Evolutionary conservation across 2,113 vertebrate genomes (phyloP).

Genomic region (Alethe diademata): DNA sequence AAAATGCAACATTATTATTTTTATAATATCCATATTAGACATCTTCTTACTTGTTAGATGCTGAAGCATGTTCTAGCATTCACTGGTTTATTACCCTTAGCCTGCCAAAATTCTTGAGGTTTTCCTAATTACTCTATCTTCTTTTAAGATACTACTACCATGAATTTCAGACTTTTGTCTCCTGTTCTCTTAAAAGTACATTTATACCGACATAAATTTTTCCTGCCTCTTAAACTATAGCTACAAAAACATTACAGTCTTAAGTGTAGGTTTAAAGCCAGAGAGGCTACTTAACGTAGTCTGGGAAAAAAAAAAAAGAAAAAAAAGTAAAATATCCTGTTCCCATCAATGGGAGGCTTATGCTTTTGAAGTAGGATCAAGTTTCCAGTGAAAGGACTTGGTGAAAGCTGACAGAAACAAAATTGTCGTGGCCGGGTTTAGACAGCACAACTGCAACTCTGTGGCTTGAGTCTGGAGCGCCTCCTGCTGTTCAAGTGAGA

Average conservation of each 20-base stretch:
- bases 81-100: constrained; percentile 3
- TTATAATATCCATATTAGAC: constrained; percentile 2
- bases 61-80: constrained; percentile 31
- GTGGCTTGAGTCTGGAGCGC: background rate
- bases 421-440: background rate
- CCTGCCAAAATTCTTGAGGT: constrained; percentile 58
- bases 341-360: background rate
- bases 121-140: constrained; percentile 41
- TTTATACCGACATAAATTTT: background rate
- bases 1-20: constrained; percentile 11
- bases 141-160: constrained; percentile 10
- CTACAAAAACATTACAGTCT: background rate
- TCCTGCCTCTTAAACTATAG: background rate
- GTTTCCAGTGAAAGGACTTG: background rate
- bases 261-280: background rate
- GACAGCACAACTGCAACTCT: background rate
- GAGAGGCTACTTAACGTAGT: background rate
- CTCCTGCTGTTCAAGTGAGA: background rate
- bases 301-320: background rate
- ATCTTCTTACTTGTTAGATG: constrained; percentile 27
- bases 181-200: background rate
- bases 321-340: background rate
- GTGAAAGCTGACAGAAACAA: background rate
- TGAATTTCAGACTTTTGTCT: constrained; percentile 29
- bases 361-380: constrained; percentile 1